phyloP scores from a whole-genome alignment of 2,113 vertebrate species.

The Callithrix jacchus region DNA sequence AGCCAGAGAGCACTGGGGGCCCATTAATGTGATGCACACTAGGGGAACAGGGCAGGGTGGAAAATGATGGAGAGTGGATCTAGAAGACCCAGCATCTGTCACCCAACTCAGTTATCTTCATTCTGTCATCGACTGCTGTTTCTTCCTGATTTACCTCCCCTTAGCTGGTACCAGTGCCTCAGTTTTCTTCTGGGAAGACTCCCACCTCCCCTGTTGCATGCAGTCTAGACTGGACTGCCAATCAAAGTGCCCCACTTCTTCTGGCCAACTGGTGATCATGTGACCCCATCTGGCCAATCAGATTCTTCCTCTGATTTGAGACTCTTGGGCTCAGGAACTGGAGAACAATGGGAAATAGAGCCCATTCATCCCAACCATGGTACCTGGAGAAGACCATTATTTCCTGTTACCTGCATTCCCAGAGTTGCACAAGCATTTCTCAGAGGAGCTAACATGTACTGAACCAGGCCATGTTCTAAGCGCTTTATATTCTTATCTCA shows the following conservation, averaged over 20 bases:
- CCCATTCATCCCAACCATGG: not conserved
- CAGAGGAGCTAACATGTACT: not conserved
- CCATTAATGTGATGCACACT: too few species aligned
- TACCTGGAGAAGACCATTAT: not conserved
- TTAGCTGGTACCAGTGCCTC: not conserved
- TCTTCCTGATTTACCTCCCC: not conserved
- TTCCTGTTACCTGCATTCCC: not conserved
- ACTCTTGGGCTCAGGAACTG: not conserved
- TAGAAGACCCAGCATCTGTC: not conserved
- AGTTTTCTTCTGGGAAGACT: not conserved
- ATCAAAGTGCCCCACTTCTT: not conserved
- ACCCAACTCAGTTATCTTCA: not conserved
- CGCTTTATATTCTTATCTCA: not conserved
- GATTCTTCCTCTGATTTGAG: not conserved
- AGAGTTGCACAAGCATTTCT: not conserved
- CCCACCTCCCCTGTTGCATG: rapidly evolving
- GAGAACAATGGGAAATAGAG: not conserved
- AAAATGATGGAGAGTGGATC: not conserved
- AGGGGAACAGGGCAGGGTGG: not conserved
- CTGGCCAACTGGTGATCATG: not conserved
- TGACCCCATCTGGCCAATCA: not conserved
- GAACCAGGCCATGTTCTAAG: not conserved
- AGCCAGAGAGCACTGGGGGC: not conserved
- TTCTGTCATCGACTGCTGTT: not conserved
- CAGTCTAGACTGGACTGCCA: not conserved